phyloP scores from a whole-genome alignment of 2,113 vertebrate species.

The Brienomyrus brachyistius region DNA sequence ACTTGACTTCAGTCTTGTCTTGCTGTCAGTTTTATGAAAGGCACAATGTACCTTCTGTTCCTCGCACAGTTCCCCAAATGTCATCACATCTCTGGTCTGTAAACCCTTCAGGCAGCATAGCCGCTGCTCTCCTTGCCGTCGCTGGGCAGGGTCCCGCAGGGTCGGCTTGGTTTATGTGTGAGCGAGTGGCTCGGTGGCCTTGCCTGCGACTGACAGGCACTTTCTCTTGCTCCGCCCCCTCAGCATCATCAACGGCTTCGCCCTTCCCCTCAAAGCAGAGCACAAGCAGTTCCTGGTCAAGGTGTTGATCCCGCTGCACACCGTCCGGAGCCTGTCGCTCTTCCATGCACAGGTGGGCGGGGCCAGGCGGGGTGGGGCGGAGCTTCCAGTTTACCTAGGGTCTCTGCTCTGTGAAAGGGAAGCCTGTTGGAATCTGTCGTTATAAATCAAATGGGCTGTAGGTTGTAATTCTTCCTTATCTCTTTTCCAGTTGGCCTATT shows the following conservation, averaged over 20 bases:
- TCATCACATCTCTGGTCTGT: not conserved
- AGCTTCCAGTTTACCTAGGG: not conserved
- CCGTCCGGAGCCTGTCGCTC: conserved; percentile 95
- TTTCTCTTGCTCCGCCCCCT: not conserved
- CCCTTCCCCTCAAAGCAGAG: conserved; percentile 96
- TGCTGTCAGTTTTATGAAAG: not conserved
- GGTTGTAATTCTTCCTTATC: not conserved
- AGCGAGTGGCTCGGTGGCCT: not conserved
- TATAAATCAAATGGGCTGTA: not conserved
- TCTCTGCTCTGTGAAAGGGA: not conserved
- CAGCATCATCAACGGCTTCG: conserved; percentile 99
- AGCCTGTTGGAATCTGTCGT: not conserved
- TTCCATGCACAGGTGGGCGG: conserved; percentile 91
- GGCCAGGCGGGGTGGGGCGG: not conserved
- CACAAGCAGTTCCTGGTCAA: conserved; percentile 99
- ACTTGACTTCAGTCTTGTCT: not conserved
- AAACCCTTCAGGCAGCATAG: not conserved
- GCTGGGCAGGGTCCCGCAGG: not conserved
- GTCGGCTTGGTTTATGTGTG: not conserved
- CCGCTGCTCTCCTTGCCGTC: not conserved
- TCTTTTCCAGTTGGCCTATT: conserved; percentile 86
- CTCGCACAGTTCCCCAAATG: not conserved
- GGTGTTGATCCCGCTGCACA: conserved; percentile 96
- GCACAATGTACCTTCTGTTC: not conserved
- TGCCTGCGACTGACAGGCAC: not conserved